phyloP scores from a whole-genome alignment of 2,113 vertebrate genomes.

The Axis porcinus region DNA sequence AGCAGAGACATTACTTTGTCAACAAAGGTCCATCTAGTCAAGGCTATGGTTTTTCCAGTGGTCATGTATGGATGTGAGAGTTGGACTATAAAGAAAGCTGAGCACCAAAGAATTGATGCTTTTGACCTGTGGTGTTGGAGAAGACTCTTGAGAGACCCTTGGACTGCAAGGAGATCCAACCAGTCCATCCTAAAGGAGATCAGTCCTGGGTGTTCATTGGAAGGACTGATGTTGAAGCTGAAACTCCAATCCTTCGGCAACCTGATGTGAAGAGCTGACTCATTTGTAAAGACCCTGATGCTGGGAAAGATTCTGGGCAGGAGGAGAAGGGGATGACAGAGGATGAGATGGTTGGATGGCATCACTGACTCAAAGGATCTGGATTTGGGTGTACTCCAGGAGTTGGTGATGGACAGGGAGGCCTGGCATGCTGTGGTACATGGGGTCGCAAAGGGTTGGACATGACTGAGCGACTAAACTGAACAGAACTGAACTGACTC shows the following conservation, averaged over 20 bases:
- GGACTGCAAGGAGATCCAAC: neutral
- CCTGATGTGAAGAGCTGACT: neutral
- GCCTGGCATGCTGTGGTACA: accelerated
- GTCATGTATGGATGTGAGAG: neutral
- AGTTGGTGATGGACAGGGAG: neutral
- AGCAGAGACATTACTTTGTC: neutral
- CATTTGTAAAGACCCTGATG: neutral
- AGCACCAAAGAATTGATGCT: accelerated
- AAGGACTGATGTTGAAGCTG: neutral
- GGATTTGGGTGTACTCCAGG: neutral
- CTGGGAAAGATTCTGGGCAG: neutral
- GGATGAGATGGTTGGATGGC: neutral
- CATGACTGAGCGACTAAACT: neutral
- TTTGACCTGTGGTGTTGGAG: neutral
- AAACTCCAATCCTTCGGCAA: neutral
- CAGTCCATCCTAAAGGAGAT: neutral
- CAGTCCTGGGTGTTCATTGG: neutral
- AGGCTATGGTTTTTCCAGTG: neutral
- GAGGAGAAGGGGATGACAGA: neutral
- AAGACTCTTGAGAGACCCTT: neutral
- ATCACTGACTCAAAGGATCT: neutral
- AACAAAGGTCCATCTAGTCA: neutral
- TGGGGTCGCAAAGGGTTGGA: neutral
- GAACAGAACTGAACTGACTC: neutral
- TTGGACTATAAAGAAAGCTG: neutral